Evolutionary conservation across 2,888 invertebrate species (phyloP), one percentile per base, ranked within the genome.

Genomic region (Sussaba pulchella): DNA sequence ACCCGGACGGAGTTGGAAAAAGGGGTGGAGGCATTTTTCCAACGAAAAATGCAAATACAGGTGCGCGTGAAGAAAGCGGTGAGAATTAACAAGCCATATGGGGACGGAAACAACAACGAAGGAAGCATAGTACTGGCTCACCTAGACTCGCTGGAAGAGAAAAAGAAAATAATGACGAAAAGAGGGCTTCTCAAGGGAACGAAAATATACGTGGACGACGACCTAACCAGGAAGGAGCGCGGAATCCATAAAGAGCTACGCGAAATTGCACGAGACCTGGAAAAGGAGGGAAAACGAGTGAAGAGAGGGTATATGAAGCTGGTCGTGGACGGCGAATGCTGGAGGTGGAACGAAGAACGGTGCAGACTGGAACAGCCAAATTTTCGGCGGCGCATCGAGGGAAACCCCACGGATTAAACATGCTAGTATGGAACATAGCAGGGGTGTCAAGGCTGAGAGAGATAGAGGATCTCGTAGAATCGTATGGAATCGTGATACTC

Each of bases 101-200:
- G 43, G 9, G 26, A 69, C 24, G 31, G 31, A 5, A 41, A 70
- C 19, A 59, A 70, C 19, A 57, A 59, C 31, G 24, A 17, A 2
- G 57, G 45, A 4, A 43, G 31, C 9, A 14, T 10, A 2, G 57
- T 59, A 0, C 12, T 57, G 6, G 70, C 57, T 12, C 57, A 57
- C 5, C 70, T 70, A 1, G 24, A 1, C 0, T 57, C 70, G 0
- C 19, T 36, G 19, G 54, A 73, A 0, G 73, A 73, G 14, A 73
- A 73, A n/a, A 21, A n/a, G 14, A n/a, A 3, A 1, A 17, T 73
- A 0, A 64, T 73, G 73, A 64, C 6, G n/a, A 70, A 52, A 0
- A 76, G 50, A 10, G n/a, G 12, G 2, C 6, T 3, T 4, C 52
- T 76, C 5, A 52, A 45, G 52, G 54, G 70, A 6, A 43, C 31